These are phyloP conservation scores for Rhyacichthys aspro DNA, from an alignment of 2,797 vertebrate species.

Conservation along the genomic window DNA sequence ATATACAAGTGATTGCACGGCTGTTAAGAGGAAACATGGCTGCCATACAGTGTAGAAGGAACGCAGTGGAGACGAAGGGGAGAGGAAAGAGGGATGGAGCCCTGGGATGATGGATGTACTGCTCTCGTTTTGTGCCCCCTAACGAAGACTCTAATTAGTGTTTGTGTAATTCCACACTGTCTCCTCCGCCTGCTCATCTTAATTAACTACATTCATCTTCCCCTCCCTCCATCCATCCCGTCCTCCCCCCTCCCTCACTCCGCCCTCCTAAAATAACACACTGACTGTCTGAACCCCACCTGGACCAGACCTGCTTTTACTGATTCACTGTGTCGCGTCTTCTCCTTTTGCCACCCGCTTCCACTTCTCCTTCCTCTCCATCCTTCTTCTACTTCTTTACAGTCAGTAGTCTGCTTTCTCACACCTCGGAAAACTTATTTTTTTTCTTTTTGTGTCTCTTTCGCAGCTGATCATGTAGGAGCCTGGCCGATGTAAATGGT, in stretches of 20 bases:
- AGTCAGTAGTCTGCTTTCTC: slow-evolving; percentile 22
- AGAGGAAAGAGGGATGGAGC: slow-evolving; percentile 66
- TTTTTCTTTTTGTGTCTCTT: slow-evolving; percentile 25
- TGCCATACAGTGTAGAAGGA: slow-evolving; percentile 45
- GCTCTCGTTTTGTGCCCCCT: slow-evolving; percentile 83
- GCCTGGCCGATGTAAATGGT: slow-evolving; percentile 42
- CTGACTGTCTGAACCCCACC: slow-evolving; percentile 82
- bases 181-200: slow-evolving; percentile 86
- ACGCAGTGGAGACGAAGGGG: slow-evolving; percentile 34
- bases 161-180: slow-evolving; percentile 89
- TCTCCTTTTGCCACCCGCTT: slow-evolving; percentile 16
- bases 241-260: slow-evolving; percentile 61
- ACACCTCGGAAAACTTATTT: slow-evolving; percentile 47
- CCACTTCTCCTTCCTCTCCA: slow-evolving; percentile 18
- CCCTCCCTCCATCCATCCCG: slow-evolving; percentile 77
- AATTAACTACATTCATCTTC: slow-evolving; percentile 90
- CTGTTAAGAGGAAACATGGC: slow-evolving; percentile 45
- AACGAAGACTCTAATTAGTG: slow-evolving; percentile 88
- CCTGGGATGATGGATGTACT: slow-evolving; percentile 80
- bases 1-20: no score
- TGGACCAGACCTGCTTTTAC: slow-evolving; percentile 84
- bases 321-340: slow-evolving; percentile 41
- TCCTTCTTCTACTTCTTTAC: slow-evolving; percentile 18
- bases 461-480: slow-evolving; percentile 44
- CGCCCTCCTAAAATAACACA: slow-evolving; percentile 84